Evolutionary conservation across 2,888 invertebrate species (phyloP).

Genomic region (Nomada goodeniana): DNA sequence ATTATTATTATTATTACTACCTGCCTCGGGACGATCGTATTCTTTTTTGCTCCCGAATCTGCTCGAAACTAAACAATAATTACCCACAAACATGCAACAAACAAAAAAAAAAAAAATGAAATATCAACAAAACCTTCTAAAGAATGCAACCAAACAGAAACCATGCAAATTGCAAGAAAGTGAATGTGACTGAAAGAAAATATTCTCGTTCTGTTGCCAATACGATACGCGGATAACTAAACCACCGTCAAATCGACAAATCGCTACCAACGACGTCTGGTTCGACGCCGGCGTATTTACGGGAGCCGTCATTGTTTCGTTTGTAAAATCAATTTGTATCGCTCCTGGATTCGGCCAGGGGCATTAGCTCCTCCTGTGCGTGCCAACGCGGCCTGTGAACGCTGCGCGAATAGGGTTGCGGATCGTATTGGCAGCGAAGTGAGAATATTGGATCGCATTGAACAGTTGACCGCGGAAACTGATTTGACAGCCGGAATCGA

Average conservation of each 20-base stretch:
- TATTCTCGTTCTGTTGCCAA: slow-evolving; percentile 69
- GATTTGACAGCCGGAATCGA: slow-evolving; percentile 75
- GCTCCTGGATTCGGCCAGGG: slow-evolving; percentile 63
- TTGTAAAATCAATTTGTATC: slow-evolving; percentile 75
- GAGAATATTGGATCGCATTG: slow-evolving; percentile 79
- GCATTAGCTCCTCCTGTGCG: slow-evolving; percentile 66
- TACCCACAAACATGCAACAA: slow-evolving; percentile 24
- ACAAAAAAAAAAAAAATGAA: slow-evolving; percentile 8
- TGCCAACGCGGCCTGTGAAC: slow-evolving; percentile 60
- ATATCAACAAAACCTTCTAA: slow-evolving; percentile 25
- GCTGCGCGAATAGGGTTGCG: slow-evolving; percentile 69
- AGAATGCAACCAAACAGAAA: slow-evolving; percentile 31
- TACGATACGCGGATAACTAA: slow-evolving; percentile 18
- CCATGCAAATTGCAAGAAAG: slow-evolving; percentile 44
- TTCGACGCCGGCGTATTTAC: not conserved
- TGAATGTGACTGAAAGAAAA: slow-evolving; percentile 45
- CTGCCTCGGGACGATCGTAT: slow-evolving; percentile 68
- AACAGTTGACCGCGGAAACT: slow-evolving; percentile 77
- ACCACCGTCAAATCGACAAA: not conserved
- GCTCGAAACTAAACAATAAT: slow-evolving; percentile 48
- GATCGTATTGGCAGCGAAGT: slow-evolving; percentile 75
- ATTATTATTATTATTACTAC: slow-evolving; percentile 40
- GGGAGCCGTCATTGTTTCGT: slow-evolving; percentile 61
- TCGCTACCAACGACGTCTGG: not conserved
- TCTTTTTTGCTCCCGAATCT: slow-evolving; percentile 54